Percentiles rank a stretch among this genome's conserved stretches.
phyloP scores from a whole-genome alignment of 2,113 vertebrate species.

The Callocephalon fimbriatum region DNA sequence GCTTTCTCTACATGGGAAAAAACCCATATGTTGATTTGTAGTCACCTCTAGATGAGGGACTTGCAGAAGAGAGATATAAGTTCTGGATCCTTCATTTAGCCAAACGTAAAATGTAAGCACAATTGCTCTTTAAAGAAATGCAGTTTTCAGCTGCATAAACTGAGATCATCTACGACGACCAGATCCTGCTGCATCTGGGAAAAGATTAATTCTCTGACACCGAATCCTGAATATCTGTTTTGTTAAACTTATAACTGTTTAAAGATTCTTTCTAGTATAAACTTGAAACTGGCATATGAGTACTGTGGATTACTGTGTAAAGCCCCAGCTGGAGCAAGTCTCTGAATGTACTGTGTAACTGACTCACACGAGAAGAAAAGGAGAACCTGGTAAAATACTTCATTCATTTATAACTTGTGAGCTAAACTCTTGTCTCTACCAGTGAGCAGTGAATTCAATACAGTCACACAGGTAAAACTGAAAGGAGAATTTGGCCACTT shows the following conservation, averaged over 20 bases:
- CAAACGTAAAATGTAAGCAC: constrained; percentile 26
- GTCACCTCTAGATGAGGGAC: background rate
- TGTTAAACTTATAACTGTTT: constrained; percentile 34
- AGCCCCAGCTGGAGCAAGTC: constrained; percentile 48
- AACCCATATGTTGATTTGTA: background rate
- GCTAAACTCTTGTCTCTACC: background rate
- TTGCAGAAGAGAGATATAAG: background rate
- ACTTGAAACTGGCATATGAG: constrained; percentile 38
- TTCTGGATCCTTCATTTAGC: background rate
- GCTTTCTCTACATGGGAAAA: background rate
- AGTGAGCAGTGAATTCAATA: background rate
- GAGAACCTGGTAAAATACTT: constrained; percentile 52
- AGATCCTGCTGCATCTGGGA: constrained; percentile 5
- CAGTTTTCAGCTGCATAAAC: constrained; percentile 33
- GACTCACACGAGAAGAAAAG: constrained; percentile 34
- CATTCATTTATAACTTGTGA: constrained; percentile 27
- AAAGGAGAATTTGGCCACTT: background rate
- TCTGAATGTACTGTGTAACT: constrained; percentile 7
- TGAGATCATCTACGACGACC: background rate
- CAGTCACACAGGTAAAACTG: background rate
- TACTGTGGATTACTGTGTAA: constrained; percentile 31
- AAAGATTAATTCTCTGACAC: constrained; percentile 54
- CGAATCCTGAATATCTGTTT: background rate
- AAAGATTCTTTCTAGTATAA: constrained; percentile 49
- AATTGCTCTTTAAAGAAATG: constrained; percentile 10